Percentiles rank a stretch among this genome's conserved stretches.
Evolutionary conservation across 2,888 invertebrate genomes (phyloP).

Genomic region (Adela reaumurella): DNA sequence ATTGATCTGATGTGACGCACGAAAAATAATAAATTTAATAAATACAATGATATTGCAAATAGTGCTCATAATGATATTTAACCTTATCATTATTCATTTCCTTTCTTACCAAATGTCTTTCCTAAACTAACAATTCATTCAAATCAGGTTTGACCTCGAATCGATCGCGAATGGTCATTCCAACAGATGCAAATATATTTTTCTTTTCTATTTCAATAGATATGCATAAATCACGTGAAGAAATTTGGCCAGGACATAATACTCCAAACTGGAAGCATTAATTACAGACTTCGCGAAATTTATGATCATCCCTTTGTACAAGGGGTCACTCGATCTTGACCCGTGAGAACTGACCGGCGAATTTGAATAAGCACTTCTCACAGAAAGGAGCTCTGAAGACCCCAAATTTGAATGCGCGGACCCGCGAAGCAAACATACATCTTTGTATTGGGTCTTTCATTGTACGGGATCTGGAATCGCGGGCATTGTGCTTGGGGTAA

Average conservation of each 20-base stretch:
- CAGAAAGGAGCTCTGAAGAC: slow-evolving; percentile 39
- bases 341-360: slow-evolving; percentile 43
- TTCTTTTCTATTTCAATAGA: not conserved
- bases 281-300: slow-evolving; percentile 44
- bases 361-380: slow-evolving; percentile 24
- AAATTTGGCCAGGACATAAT: not conserved
- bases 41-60: too few species aligned
- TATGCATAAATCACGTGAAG: not conserved
- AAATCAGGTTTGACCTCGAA: not conserved
- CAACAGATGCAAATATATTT: too few species aligned
- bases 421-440: slow-evolving; percentile 49
- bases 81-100: too few species aligned
- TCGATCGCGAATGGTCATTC: not conserved
- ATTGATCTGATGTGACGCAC: too few species aligned
- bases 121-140: too few species aligned
- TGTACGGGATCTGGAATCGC: slow-evolving; percentile 18
- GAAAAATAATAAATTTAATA: too few species aligned
- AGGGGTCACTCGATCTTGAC: slow-evolving; percentile 43
- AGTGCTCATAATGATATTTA: too few species aligned
- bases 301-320: slow-evolving; percentile 35
- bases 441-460: slow-evolving; percentile 21
- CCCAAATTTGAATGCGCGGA: slow-evolving; percentile 48
- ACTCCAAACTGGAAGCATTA: slow-evolving; percentile 25
- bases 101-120: too few species aligned
- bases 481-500: slow-evolving; percentile 35